A percentile compares a stretch with the other conserved stretches of the same genome.
These are phyloP conservation scores for Amblyopsis hoosieri DNA, from an alignment of 2,797 vertebrate species.

Conservation along the genomic window DNA sequence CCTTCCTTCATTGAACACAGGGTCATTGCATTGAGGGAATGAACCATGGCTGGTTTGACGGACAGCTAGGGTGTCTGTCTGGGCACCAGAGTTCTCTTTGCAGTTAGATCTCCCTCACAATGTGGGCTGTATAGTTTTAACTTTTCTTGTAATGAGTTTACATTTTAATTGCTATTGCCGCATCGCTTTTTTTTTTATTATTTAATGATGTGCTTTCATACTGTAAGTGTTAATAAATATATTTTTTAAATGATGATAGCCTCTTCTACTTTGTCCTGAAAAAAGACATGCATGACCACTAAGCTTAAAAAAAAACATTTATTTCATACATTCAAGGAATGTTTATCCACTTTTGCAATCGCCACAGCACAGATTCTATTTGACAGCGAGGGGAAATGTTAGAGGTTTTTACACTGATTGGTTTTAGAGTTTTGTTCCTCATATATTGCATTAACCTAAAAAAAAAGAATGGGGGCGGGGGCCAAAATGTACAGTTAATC, in stretches of 20 bases:
- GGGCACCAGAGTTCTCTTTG: conserved; percentile 31
- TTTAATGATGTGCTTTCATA: conserved; percentile 50
- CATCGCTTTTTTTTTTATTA: conserved; percentile 57
- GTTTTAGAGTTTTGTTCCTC: background rate
- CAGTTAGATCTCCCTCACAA: background rate
- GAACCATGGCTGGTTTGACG: conserved; percentile 1
- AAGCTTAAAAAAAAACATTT: conserved; percentile 14
- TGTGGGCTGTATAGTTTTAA: conserved; percentile 15
- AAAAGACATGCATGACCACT: conserved; percentile 5
- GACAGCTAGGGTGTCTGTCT: background rate
- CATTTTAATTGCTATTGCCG: conserved; percentile 26
- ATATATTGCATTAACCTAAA: background rate
- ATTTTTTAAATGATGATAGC: conserved; percentile 43
- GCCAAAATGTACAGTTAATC: too few species aligned
- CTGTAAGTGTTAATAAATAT: conserved; percentile 75
- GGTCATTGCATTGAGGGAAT: conserved; percentile 4
- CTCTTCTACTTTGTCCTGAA: conserved; percentile 3
- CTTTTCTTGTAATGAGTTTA: conserved; percentile 15
- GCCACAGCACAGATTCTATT: background rate
- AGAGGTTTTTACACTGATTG: conserved; percentile 9
- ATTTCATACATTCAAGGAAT: conserved; percentile 33
- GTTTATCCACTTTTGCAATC: conserved; percentile 2
- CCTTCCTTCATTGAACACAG: conserved; percentile 9
- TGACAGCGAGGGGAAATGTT: too few species aligned
- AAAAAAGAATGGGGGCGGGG: too few species aligned